Conservation (phyloP, 2,797 vertebrate species). For the Calcarius lapponicus region DNA sequence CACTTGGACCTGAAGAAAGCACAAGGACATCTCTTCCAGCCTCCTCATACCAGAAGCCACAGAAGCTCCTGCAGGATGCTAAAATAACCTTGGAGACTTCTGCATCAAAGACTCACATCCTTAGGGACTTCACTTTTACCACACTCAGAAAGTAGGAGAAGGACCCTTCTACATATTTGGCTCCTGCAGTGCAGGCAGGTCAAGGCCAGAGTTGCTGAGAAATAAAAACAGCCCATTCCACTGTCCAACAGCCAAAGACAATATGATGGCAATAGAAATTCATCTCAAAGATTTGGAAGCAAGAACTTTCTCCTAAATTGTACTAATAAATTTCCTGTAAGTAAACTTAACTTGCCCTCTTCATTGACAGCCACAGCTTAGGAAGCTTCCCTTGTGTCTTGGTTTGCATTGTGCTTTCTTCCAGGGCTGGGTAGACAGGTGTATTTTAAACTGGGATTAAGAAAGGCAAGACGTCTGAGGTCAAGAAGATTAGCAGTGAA, state of each 20-base stretch:
- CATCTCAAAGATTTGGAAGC: not conserved
- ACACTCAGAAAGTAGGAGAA: not conserved
- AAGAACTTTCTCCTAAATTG: not conserved
- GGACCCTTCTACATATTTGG: not conserved
- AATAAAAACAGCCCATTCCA: not conserved
- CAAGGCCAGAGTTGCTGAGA: not conserved
- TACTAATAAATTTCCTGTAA: not conserved
- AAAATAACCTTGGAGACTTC: not conserved
- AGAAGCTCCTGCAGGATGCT: not conserved
- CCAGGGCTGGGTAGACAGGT: not conserved
- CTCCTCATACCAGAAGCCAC: not conserved
- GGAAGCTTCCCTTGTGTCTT: not conserved
- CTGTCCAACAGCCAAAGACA: not conserved
- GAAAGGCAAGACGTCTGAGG: not conserved
- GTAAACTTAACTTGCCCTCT: not conserved
- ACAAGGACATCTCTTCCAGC: not conserved
- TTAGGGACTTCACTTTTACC: not conserved
- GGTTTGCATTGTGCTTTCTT: not conserved
- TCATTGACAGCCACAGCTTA: not conserved
- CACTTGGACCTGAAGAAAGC: not conserved
- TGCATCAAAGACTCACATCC: not conserved
- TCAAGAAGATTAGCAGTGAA: slow-evolving; percentile 5
- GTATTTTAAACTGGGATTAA: not conserved
- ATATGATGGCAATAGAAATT: not conserved
- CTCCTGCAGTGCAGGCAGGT: not conserved